phyloP scores from a whole-genome alignment of 2,113 vertebrate genomes.

The Nycticorax nycticorax region DNA sequence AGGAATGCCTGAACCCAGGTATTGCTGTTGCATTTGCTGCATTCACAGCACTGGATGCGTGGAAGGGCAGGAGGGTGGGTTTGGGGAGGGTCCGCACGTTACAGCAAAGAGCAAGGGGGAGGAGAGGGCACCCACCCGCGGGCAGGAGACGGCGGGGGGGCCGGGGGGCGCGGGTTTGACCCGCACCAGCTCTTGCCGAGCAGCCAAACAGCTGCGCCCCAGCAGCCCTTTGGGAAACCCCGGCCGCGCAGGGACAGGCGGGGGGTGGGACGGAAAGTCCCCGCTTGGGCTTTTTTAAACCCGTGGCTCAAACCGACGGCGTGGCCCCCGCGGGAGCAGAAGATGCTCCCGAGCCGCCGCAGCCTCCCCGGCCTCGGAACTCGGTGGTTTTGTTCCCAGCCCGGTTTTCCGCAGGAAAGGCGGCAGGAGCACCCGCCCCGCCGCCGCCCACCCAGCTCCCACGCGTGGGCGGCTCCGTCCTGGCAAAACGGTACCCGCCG shows the following conservation, averaged over 20 bases:
- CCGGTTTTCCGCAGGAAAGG: background rate
- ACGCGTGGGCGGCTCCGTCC: background rate
- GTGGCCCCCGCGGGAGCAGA: background rate
- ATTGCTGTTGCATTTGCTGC: too few relatives aligned
- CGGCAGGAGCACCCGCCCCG: background rate
- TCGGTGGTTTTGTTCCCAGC: accelerated
- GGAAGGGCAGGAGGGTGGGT: background rate
- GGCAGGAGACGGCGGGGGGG: too few relatives aligned
- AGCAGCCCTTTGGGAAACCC: background rate
- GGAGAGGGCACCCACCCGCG: background rate
- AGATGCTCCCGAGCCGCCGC: background rate
- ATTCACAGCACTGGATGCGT: background rate
- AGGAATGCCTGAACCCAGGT: background rate
- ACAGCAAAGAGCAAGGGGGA: background rate
- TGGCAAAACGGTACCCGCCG: accelerated
- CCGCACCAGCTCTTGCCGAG: background rate
- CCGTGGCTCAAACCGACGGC: background rate
- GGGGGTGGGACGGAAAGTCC: background rate
- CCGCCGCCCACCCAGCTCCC: background rate
- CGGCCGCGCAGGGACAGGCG: background rate
- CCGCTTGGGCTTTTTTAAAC: background rate
- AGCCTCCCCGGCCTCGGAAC: background rate
- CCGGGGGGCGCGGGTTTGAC: background rate
- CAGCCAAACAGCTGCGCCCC: background rate
- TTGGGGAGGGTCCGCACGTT: background rate